A percentile compares a stretch with the other conserved stretches of the same genome.
phyloP scores from a whole-genome alignment of 2,888 invertebrate genomes.

The Rambutsinella grinnellia region DNA sequence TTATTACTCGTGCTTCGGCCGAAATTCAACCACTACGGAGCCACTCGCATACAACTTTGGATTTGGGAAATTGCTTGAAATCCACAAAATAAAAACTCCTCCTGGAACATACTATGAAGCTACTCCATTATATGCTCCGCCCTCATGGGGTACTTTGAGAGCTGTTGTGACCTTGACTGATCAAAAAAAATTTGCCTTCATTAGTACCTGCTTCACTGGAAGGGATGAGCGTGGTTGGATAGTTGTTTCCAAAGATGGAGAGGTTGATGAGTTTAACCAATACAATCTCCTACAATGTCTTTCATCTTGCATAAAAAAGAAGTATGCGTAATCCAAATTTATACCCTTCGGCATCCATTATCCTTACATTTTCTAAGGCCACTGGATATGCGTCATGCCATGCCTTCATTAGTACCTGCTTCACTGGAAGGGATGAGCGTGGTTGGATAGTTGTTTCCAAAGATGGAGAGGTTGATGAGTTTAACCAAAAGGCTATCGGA shows the following conservation, averaged over 20 bases:
- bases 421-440: background rate
- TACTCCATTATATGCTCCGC: background rate
- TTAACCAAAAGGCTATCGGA: too few species aligned
- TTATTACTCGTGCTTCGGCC: background rate
- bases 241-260: background rate
- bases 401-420: background rate
- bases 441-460: slow-evolving; percentile 4
- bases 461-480: too few species aligned
- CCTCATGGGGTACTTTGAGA: background rate
- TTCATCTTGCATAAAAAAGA: too few species aligned
- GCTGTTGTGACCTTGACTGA: background rate
- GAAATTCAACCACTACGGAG: background rate
- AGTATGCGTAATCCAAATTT: too few species aligned
- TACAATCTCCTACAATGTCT: too few species aligned
- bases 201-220: background rate
- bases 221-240: background rate
- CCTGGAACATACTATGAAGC: slow-evolving; percentile 6
- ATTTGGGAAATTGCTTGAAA: background rate
- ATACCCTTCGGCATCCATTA: too few species aligned
- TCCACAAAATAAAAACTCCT: background rate
- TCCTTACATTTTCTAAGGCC: too few species aligned
- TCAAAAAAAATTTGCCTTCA: slow-evolving; percentile 6
- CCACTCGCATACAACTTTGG: background rate
- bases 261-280: too few species aligned
- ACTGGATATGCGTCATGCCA: too few species aligned